Evolutionary conservation across 2,113 vertebrate species (phyloP).

Genomic region (Mastomys natalensis): DNA sequence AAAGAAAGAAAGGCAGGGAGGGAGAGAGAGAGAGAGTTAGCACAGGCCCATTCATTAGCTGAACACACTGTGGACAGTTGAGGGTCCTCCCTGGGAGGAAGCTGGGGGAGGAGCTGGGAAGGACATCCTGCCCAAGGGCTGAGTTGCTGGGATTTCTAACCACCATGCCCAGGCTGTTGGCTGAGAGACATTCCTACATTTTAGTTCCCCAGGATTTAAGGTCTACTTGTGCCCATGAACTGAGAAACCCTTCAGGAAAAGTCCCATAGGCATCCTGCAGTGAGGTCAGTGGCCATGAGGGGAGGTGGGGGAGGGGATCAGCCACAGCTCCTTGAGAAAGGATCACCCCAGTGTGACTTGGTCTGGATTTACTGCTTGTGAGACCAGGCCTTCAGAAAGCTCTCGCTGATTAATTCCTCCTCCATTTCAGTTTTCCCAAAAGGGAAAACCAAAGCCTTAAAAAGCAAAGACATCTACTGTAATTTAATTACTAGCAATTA

Average conservation of each 20-base stretch:
- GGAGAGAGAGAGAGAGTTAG: neutral
- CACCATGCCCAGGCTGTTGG: neutral
- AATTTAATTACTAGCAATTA: neutral
- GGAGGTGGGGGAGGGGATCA: neutral
- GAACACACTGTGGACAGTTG: rapidly evolving
- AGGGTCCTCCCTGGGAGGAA: neutral
- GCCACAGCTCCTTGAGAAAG: neutral
- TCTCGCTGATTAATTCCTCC: neutral
- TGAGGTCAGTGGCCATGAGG: neutral
- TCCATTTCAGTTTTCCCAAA: neutral
- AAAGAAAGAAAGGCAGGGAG: too few relatives aligned
- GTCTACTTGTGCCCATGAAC: neutral
- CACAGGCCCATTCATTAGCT: neutral
- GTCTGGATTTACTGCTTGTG: neutral
- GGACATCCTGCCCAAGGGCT: too few relatives aligned
- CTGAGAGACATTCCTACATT: neutral
- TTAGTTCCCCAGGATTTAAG: neutral
- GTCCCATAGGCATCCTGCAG: neutral
- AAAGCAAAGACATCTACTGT: neutral
- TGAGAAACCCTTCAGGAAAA: neutral
- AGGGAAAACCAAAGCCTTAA: neutral
- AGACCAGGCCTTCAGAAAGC: neutral
- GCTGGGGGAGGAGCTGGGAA: too few relatives aligned
- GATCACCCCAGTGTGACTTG: neutral
- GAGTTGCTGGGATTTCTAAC: neutral